Evolutionary conservation across 1,140 invertebrate genomes (phyloP).

Genomic region (Fopius arisanus): DNA sequence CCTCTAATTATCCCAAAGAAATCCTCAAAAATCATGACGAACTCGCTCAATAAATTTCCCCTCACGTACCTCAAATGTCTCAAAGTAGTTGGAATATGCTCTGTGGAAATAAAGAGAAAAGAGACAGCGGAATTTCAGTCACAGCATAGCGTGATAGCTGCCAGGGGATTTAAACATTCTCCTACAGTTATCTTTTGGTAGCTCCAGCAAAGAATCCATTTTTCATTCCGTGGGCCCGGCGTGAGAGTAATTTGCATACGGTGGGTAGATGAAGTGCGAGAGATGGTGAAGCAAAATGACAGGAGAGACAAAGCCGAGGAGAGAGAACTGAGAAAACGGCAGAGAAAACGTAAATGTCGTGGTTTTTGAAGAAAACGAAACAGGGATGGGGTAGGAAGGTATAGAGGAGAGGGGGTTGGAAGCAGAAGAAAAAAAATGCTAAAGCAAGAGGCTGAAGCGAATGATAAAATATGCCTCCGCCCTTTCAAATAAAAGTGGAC

Average conservation of each 20-base stretch:
- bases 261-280: neutral
- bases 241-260: constrained; percentile 42
- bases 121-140: neutral
- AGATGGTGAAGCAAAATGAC: neutral
- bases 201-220: constrained; percentile 33
- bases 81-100: neutral
- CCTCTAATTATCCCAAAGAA: constrained; percentile 36
- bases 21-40: constrained; percentile 2
- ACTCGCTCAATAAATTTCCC: too few relatives aligned
- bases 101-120: neutral
- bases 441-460: constrained; percentile 21
- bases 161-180: neutral
- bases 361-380: constrained; percentile 7
- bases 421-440: constrained; percentile 8
- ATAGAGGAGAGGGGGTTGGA: constrained; percentile 19
- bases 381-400: constrained; percentile 15
- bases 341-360: constrained; percentile 3
- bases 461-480: constrained; percentile 39
- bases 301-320: neutral
- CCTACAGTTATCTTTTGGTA: neutral
- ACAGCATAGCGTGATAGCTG: neutral
- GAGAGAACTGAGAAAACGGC: neutral
- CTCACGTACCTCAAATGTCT: too few relatives aligned
- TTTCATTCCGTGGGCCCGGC: constrained; percentile 37
- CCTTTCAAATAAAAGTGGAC: constrained; percentile 40